Evolutionary conservation across 2,797 vertebrate genomes (phyloP), one percentile per base, ranked within the genome.

Genomic region (Prionace glauca): DNA sequence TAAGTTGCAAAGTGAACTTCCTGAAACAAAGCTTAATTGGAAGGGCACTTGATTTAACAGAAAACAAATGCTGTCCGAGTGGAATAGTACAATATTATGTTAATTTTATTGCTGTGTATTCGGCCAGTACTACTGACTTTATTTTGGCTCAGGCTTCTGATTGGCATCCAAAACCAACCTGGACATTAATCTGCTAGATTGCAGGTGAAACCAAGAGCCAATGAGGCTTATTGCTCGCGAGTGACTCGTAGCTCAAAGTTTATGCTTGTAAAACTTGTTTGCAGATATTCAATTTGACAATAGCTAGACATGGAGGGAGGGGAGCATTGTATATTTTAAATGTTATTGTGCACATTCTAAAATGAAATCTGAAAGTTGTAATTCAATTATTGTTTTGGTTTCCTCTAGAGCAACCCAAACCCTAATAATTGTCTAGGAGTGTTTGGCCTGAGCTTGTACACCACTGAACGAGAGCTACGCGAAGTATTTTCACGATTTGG

Each of bases 401-500:
- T 95, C 45, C 18, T 74, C 45, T 60, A 95, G 95, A 71, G 41
- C 41, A 95, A 95, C 71, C 95, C 95, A 41, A 79, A 95, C 8
- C 86, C 86, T 45, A 95, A 94, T 79, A 94, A 50, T 79, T 95
- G 95, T 69, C 69, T 95, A 0, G 95, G 95, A 29, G 95, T 95
- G 69, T 95, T 95, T 95, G 95, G 95, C 41, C 87, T 95, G 95
- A 95, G 95, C 45, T 79, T 95, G 95, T 95, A 95, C 95, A 95
- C 95, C 14, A 92, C 95, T 20, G 95, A 95, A 77, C 95, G 90
- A 36, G 95, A 95, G 10, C 95, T 95, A 9, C 95, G 91, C 16
- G 95, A 95, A 45, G 69, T 95, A 41, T 95, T 95, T 93, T 91
- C 86, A 1, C 67, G 95, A 29, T 95, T 95, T 62, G 95, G 95